Evolutionary conservation across 2,797 vertebrate genomes (phyloP).

Genomic region (Mormyrops boulengeri): DNA sequence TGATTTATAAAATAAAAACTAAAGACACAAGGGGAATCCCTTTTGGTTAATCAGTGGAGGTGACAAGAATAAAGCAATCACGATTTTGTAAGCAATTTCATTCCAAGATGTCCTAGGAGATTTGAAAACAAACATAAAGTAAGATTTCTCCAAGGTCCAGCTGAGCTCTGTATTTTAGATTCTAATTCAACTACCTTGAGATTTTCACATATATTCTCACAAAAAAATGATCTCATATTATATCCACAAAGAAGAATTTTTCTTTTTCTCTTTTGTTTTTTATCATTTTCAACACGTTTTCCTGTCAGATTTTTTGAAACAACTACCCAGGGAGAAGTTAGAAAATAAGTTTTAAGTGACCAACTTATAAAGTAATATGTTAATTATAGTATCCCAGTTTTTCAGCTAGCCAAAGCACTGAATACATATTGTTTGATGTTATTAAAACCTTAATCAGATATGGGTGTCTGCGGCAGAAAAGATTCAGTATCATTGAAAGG

Average conservation of each 20-base stretch:
- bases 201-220: not conserved
- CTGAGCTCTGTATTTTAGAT: not conserved
- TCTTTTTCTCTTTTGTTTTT: not conserved
- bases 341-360: not conserved
- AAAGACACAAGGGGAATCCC: not conserved
- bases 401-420: not conserved
- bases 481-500: not conserved
- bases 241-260: not conserved
- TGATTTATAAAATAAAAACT: not conserved
- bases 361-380: not conserved
- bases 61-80: not conserved
- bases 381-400: not conserved
- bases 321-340: not conserved
- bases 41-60: not conserved
- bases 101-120: not conserved
- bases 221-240: not conserved
- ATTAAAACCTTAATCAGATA: constrained; percentile 8
- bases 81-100: not conserved
- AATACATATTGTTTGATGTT: constrained; percentile 7
- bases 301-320: not conserved
- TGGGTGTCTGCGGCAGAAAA: not conserved
- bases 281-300: not conserved
- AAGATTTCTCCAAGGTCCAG: not conserved
- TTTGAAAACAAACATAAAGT: not conserved
- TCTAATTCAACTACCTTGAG: not conserved